Percentiles rank a stretch among this genome's conserved stretches.
These are phyloP conservation scores for Zoanthus sansibaricus DNA, from an alignment of 92 coral and sea anemone genomes.

Conservation along the genomic window DNA sequence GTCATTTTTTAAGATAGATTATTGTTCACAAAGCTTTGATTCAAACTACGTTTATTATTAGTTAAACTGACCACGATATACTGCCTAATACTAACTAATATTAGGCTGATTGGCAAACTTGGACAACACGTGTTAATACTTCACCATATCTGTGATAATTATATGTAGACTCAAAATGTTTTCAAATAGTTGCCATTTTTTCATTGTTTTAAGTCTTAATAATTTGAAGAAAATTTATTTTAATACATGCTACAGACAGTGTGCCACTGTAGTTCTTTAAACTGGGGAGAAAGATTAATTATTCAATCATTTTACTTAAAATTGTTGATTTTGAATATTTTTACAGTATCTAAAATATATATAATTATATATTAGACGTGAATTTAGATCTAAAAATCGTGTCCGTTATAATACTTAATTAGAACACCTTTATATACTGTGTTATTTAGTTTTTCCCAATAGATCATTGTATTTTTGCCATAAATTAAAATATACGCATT, in stretches of 20 bases:
- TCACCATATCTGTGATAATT: conserved; percentile 1
- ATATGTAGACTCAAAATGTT: background rate
- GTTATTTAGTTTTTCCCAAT: too few species aligned
- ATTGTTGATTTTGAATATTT: background rate
- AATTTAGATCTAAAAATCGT: too few species aligned
- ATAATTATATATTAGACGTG: too few species aligned
- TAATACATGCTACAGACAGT: background rate
- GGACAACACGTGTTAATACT: background rate
- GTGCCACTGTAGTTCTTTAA: background rate
- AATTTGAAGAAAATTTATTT: background rate
- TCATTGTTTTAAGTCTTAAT: background rate
- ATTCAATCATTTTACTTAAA: background rate
- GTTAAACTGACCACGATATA: background rate
- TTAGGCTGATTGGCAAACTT: background rate
- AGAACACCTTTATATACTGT: too few species aligned
- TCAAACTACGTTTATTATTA: background rate
- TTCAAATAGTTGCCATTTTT: background rate
- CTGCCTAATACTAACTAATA: background rate
- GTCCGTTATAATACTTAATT: too few species aligned
- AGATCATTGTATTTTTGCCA: too few species aligned
- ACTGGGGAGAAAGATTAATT: background rate
- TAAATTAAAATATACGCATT: too few species aligned
- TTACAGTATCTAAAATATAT: background rate
- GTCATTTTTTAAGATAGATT: background rate
- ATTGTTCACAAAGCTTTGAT: background rate